phyloP scores from a whole-genome alignment of 2,113 vertebrate genomes.

The Tyto alba region DNA sequence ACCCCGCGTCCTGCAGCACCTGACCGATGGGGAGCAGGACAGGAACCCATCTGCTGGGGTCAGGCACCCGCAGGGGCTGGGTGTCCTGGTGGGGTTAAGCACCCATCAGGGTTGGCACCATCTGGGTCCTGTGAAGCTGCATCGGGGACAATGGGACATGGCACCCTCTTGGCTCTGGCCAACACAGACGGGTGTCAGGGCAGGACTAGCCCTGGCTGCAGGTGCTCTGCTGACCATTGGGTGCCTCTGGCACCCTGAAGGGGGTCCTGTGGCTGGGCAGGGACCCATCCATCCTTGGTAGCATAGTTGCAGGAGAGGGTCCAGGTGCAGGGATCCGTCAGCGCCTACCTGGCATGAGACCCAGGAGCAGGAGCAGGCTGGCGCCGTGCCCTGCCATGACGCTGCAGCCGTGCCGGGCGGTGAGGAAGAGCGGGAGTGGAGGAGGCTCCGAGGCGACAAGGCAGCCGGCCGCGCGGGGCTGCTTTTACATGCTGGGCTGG shows the following conservation, averaged over 20 bases:
- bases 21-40: fast-evolving
- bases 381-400: constrained; percentile 59
- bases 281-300: background rate
- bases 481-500: constrained; percentile 26
- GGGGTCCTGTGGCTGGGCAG: background rate
- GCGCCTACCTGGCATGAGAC: constrained; percentile 70
- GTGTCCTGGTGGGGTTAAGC: background rate
- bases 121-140: background rate
- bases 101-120: background rate
- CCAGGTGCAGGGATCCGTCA: background rate
- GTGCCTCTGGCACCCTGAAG: background rate
- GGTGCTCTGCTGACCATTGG: background rate
- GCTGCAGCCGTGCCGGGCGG: background rate
- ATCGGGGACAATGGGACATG: fast-evolving
- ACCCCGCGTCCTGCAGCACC: background rate
- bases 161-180: background rate
- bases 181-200: background rate
- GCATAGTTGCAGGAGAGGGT: background rate
- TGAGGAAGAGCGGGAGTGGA: background rate
- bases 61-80: background rate
- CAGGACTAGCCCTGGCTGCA: background rate
- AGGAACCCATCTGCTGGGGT: background rate
- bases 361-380: constrained; percentile 60
- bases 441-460: background rate
- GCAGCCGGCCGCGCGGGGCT: background rate